phyloP scores from a whole-genome alignment of 1,140 invertebrate species.

The Heliothis virescens region DNA sequence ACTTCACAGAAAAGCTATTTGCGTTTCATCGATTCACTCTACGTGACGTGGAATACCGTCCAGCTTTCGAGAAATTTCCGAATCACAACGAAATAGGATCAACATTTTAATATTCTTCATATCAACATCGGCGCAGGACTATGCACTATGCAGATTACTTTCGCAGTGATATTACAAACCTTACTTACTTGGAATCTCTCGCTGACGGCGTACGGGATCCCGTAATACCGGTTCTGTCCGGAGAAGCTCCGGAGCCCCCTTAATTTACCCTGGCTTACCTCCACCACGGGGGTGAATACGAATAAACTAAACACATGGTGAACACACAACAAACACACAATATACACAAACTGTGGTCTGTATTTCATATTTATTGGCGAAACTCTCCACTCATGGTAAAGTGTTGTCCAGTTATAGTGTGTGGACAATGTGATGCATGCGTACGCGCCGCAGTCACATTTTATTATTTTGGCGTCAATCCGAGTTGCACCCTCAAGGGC shows the following conservation, averaged over 20 bases:
- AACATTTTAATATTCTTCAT: constrained; percentile 14
- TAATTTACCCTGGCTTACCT: constrained; percentile 62
- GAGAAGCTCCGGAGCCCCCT: constrained; percentile 63
- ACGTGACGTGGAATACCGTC: not conserved
- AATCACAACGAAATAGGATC: not conserved
- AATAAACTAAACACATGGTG: not conserved
- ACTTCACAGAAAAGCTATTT: too few species aligned
- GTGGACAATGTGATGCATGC: not conserved
- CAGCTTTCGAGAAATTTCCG: not conserved
- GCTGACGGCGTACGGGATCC: constrained; percentile 69
- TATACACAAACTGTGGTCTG: constrained; percentile 10
- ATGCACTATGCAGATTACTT: constrained; percentile 33
- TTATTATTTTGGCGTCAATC: too few species aligned
- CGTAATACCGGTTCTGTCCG: constrained; percentile 66
- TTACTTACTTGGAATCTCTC: constrained; percentile 71
- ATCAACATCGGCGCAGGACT: constrained; percentile 1
- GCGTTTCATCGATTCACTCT: too few species aligned
- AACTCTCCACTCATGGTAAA: not conserved
- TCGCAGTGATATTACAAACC: constrained; percentile 12
- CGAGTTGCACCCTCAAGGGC: not conserved
- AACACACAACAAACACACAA: constrained; percentile 1
- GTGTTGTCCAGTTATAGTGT: not conserved
- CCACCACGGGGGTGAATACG: constrained; percentile 60
- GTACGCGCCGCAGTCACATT: too few species aligned
- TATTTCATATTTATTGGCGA: constrained; percentile 28